Percentiles rank a stretch among this genome's conserved stretches.
Conservation (phyloP, 1,140 invertebrate genomes). For the Drosophila nebulosa region DNA sequence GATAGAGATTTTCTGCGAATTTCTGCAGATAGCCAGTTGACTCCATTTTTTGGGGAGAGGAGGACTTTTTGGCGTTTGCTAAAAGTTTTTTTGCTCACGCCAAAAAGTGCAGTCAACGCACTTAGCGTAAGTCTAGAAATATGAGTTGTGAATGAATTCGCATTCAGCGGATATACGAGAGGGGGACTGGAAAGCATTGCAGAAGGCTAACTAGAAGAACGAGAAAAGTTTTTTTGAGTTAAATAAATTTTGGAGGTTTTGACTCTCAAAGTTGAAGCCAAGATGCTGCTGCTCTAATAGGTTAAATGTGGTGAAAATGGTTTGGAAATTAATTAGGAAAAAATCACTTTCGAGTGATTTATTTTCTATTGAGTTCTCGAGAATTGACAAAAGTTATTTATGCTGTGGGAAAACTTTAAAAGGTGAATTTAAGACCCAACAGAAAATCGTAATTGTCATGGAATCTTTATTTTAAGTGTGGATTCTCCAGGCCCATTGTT, state of each 20-base stretch:
- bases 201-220: neutral
- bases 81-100: constrained; percentile 68
- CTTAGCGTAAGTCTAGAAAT: constrained; percentile 62
- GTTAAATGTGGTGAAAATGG: neutral
- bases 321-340: neutral
- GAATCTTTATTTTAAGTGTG: too few species aligned
- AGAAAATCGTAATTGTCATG: too few species aligned
- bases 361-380: neutral
- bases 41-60: constrained; percentile 38
- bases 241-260: neutral
- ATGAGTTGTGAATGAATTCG: constrained; percentile 71
- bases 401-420: neutral
- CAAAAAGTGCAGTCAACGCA: constrained; percentile 73
- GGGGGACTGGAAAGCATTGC: too few species aligned
- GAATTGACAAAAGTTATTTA: neutral
- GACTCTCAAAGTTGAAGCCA: neutral
- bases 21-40: constrained; percentile 53
- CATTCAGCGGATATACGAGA: constrained; percentile 25
- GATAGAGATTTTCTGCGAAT: constrained; percentile 5
- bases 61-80: constrained; percentile 8
- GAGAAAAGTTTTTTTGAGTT: neutral
- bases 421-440: neutral
- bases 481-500: too few species aligned
- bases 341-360: neutral
- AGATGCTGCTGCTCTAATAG: neutral